A percentile compares a stretch with the other conserved stretches of the same genome.
Conservation (phyloP, 1,140 invertebrate genomes). For the Panagrolaimus sp. region DNA sequence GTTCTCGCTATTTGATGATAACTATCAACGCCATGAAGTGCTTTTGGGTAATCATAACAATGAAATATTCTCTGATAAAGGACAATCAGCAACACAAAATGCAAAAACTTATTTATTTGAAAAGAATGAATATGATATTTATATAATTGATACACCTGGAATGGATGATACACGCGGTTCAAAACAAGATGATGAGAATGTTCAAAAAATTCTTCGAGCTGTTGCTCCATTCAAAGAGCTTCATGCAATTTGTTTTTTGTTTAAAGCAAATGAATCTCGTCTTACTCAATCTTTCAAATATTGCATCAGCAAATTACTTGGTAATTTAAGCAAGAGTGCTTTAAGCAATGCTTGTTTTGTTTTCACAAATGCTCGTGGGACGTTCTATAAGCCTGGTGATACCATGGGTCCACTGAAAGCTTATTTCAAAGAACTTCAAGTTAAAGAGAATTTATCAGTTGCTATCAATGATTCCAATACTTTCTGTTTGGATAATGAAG, state of each 20-base stretch:
- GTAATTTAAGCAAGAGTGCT: not conserved
- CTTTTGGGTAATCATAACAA: not conserved
- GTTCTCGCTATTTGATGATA: no score
- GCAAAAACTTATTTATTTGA: constrained; percentile 9
- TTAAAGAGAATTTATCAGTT: no score
- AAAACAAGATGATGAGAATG: not conserved
- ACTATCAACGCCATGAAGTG: no score
- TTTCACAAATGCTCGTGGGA: constrained; percentile 3
- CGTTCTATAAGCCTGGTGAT: no score
- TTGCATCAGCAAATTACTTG: not conserved
- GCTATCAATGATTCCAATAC: no score
- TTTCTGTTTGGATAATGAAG: no score
- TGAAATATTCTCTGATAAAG: constrained; percentile 1
- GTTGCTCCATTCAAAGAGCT: not conserved
- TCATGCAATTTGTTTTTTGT: not conserved
- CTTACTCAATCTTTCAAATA: not conserved
- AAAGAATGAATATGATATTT: not conserved
- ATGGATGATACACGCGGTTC: constrained; percentile 4
- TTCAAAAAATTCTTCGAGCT: not conserved
- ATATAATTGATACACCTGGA: constrained; percentile 6
- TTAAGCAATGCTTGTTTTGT: not conserved
- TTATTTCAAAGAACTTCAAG: no score
- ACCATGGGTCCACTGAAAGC: no score
- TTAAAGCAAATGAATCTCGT: not conserved
- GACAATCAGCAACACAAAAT: constrained; percentile 22